Percentiles rank a stretch among this genome's conserved stretches.
These are phyloP conservation scores for Oscheius sp. DNA, from an alignment of 2,888 invertebrate species.

Conservation along the genomic window DNA sequence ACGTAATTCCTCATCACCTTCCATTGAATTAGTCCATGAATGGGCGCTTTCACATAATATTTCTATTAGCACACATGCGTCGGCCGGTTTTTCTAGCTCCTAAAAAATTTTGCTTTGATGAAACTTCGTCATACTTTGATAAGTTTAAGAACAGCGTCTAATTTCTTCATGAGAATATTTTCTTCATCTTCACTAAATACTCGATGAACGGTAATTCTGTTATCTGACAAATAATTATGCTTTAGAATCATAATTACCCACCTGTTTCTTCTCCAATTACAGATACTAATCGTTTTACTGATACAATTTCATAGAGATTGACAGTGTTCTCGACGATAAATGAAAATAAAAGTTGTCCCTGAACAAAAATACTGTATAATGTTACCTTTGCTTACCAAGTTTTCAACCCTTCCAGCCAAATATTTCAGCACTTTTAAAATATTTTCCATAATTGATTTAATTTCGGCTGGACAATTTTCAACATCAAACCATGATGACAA, in stretches of 20 bases:
- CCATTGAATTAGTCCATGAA: conserved; percentile 1
- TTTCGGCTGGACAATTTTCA: neutral
- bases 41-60: conserved; percentile 9
- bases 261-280: conserved; percentile 10
- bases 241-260: neutral
- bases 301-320: neutral
- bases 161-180: conserved; percentile 10
- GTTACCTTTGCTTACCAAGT: neutral
- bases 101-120: neutral
- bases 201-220: neutral
- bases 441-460: neutral
- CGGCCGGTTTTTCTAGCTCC: neutral
- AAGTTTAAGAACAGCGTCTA: conserved; percentile 23
- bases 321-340: neutral
- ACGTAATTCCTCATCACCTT: neutral
- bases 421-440: conserved; percentile 17
- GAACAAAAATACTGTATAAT: neutral
- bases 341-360: conserved; percentile 4
- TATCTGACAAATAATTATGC: conserved; percentile 1
- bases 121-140: neutral
- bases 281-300: neutral
- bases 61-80: conserved; percentile 15
- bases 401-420: conserved; percentile 1
- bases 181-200: neutral
- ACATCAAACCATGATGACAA: conserved; percentile 13